Evolutionary conservation across 1,140 invertebrate species (phyloP).

Genomic region (Eumeta japonica): DNA sequence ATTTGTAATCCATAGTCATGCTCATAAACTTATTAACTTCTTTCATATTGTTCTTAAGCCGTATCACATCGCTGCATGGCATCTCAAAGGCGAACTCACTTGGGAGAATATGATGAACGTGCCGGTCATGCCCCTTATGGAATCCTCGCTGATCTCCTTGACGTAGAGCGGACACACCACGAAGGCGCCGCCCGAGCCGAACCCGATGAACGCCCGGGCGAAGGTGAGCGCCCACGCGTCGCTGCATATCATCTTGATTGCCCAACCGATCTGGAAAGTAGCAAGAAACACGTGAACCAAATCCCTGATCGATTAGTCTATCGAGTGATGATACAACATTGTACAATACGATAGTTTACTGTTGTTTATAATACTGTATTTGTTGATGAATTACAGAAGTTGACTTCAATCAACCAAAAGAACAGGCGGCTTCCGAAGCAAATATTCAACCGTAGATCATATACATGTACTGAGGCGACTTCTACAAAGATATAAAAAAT

Average conservation of each 20-base stretch:
- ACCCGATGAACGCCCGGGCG: slow-evolving; percentile 40
- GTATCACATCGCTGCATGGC: background rate
- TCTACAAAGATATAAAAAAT: no score
- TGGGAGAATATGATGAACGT: slow-evolving; percentile 49
- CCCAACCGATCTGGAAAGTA: slow-evolving; percentile 40
- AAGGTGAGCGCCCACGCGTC: slow-evolving; percentile 37
- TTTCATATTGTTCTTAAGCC: background rate
- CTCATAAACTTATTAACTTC: no score
- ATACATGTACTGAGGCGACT: no score
- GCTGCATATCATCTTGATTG: slow-evolving; percentile 31
- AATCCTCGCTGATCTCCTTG: slow-evolving; percentile 48
- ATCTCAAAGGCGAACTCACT: slow-evolving; percentile 15
- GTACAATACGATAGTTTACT: no score
- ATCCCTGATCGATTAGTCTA: background rate
- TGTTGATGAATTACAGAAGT: no score
- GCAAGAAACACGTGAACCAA: background rate
- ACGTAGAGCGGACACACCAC: slow-evolving; percentile 47
- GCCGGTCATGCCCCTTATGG: slow-evolving; percentile 45
- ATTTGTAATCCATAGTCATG: no score
- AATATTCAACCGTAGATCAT: no score
- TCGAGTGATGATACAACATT: slow-evolving; percentile 4
- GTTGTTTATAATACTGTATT: no score
- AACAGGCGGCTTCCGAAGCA: no score
- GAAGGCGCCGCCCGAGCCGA: slow-evolving; percentile 40
- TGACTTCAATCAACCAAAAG: no score